These are phyloP conservation scores for Heterochromis multidens DNA, from an alignment of 2,113 vertebrate species.

Conservation along the genomic window DNA sequence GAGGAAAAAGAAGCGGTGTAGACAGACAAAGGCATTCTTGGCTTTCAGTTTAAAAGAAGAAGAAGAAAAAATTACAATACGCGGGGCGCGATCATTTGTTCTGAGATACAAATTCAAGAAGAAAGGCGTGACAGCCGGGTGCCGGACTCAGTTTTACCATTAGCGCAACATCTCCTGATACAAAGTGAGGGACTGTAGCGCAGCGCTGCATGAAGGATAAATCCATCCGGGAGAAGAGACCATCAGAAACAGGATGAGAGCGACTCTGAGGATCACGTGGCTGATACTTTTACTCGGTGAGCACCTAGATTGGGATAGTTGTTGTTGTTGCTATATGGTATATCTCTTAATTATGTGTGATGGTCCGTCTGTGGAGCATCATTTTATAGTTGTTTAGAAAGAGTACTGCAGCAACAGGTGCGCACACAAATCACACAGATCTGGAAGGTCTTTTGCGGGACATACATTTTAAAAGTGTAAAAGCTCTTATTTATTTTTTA, in stretches of 20 bases:
- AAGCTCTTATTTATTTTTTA: not conserved
- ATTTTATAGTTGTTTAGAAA: not conserved
- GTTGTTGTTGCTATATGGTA: not conserved
- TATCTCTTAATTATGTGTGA: not conserved
- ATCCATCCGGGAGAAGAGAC: not conserved
- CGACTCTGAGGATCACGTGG: constrained; percentile 44
- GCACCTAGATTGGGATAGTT: not conserved
- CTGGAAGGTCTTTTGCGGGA: not conserved
- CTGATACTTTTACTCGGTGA: constrained; percentile 64
- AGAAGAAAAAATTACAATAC: constrained; percentile 35
- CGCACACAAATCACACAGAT: not conserved
- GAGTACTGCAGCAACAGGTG: constrained; percentile 26
- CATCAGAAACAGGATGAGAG: constrained; percentile 29
- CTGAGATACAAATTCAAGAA: constrained; percentile 43
- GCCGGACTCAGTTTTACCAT: not conserved
- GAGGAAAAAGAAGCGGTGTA: constrained; percentile 7
- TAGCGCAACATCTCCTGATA: not conserved
- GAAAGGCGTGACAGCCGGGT: constrained; percentile 44
- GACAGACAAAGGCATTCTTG: constrained; percentile 74
- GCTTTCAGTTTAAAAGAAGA: constrained; percentile 53
- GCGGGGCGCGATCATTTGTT: constrained; percentile 23
- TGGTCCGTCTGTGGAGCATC: not conserved
- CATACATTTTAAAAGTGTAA: too few relatives aligned
- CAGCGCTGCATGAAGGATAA: constrained; percentile 24
- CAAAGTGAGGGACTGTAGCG: not conserved